Evolutionary conservation across 2,797 vertebrate genomes (phyloP).

Genomic region (Neopelma chrysocephalum): DNA sequence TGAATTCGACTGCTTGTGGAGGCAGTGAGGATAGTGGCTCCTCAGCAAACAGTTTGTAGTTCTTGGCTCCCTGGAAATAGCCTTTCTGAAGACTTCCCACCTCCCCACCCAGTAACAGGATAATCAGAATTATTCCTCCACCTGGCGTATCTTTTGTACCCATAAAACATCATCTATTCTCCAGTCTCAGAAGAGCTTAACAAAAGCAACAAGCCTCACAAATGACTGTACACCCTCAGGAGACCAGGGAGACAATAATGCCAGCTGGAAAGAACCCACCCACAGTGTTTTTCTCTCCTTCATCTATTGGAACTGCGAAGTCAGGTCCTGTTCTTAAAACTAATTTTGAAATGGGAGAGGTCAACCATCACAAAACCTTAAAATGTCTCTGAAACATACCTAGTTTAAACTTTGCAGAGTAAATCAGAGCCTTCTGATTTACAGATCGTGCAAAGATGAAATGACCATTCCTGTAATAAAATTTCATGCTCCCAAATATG

Average conservation of each 20-base stretch:
- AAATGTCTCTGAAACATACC: background rate
- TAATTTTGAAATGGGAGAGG: background rate
- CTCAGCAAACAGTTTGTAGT: background rate
- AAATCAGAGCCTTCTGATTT: background rate
- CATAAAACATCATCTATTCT: background rate
- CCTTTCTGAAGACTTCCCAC: background rate
- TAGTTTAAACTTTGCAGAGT: background rate
- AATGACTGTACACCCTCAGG: background rate
- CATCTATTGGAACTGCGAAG: background rate
- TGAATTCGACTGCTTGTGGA: background rate
- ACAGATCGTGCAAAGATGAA: background rate
- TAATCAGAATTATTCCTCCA: background rate
- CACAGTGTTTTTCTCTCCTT: background rate
- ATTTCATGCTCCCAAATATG: background rate
- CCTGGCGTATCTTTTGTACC: background rate
- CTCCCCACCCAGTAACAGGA: background rate
- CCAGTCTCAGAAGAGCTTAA: background rate
- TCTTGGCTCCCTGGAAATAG: background rate
- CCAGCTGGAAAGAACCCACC: background rate
- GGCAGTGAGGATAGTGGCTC: background rate
- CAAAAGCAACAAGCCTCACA: background rate
- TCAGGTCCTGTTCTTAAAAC: background rate
- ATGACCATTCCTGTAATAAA: background rate
- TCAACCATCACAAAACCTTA: background rate
- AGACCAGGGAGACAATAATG: background rate